These are phyloP conservation scores for Pseudomyrmex sp. DNA, from an alignment of 1,140 invertebrate genomes.

Conservation along the genomic window DNA sequence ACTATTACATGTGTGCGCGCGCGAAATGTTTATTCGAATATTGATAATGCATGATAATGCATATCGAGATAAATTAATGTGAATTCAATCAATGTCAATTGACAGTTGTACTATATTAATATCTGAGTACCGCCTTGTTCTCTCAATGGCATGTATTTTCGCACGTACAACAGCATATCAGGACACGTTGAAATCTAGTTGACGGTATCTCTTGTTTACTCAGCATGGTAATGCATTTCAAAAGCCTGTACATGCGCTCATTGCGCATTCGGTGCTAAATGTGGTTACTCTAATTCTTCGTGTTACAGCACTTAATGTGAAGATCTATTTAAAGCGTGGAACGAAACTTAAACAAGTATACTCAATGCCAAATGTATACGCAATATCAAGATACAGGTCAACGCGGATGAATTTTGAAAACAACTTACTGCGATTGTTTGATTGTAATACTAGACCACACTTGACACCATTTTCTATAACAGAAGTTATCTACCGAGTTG, in stretches of 20 bases:
- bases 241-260: constrained; percentile 17
- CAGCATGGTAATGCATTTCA: constrained; percentile 1
- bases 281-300: constrained; percentile 10
- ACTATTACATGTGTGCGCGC: neutral
- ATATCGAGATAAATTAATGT: constrained; percentile 2
- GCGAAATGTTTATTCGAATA: neutral
- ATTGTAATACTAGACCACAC: too few species aligned
- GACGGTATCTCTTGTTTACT: constrained; percentile 24
- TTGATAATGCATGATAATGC: neutral
- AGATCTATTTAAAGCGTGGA: constrained; percentile 19
- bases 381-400: neutral
- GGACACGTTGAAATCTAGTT: neutral
- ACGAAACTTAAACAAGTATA: neutral
- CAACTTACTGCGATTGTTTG: neutral
- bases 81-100: constrained; percentile 14
- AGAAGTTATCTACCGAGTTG: neutral
- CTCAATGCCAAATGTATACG: constrained; percentile 16
- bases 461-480: too few species aligned
- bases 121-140: neutral
- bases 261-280: constrained; percentile 6
- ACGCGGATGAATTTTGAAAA: constrained; percentile 7
- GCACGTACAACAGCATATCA: neutral
- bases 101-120: constrained; percentile 5
- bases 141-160: neutral
- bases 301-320: neutral